Base-by-base conservation (phyloP, 2,888 invertebrate species). In the Diarsia mendica region DNA sequence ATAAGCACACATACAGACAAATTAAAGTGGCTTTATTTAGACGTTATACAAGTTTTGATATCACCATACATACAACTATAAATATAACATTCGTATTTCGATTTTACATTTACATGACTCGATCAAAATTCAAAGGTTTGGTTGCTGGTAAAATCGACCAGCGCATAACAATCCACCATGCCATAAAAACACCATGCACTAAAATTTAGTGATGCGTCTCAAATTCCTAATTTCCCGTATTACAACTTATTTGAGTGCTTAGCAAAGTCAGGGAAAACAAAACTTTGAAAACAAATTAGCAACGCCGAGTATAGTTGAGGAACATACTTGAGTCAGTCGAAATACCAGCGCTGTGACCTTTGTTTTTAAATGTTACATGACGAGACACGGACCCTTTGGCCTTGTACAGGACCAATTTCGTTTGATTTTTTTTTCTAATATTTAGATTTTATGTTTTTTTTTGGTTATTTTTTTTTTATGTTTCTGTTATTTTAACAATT, bases 201-300 rank as follows among this genome's bases (percentile, higher is more conserved):
- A 49, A 67, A 70, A 60, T 60, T 72, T 74, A 48, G 67, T 23
- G 23, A 84, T 80, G 72, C 87, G n/a, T 46, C 72, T 77, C 85
- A 84, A 67, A 84, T 67, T 58, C 23, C 58, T 67, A 69, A 70
- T 84, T 65, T 72, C 46, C 51, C 49, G 33, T 61, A 76, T 79
- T 39, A 63, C 67, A 73, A 69, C 51, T 84, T 72, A 67, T 66
- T 67, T 58, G 23, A 84, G 63, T 39, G 23, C 60, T 85, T 63
- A 60, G 49, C 65, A 23, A 87, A 84, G 77, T 60, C 63, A 77
- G 75, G 73, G 73, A 77, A 72, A 84, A 77, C 81, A 77, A 77
- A 80, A 87, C 61, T 85, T 84, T 72, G 72, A 55, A 75, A 81
- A 84, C 74, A 77, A 77, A 84, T 84, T 86, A 77, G 63, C 72